Percentiles rank a stretch among this genome's conserved stretches.
These are phyloP conservation scores for Corynorhinus townsendii DNA, from an alignment of 2,113 vertebrate species.

Conservation along the genomic window DNA sequence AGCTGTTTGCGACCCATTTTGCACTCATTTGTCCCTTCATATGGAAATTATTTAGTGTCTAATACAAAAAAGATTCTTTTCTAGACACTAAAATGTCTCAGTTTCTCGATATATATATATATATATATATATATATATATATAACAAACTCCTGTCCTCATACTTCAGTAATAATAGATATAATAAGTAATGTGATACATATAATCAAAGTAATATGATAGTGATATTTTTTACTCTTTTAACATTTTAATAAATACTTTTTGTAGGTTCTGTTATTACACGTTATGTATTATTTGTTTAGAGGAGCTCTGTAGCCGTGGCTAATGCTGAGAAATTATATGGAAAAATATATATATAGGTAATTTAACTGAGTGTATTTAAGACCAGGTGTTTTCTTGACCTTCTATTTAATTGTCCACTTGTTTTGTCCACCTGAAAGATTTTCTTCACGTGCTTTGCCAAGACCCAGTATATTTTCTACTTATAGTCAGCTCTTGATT, in stretches of 20 bases:
- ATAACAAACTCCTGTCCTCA: background rate
- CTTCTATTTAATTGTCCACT: slow-evolving; percentile 32
- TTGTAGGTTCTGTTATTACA: background rate
- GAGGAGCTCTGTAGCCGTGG: background rate
- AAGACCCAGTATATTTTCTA: background rate
- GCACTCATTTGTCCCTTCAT: background rate
- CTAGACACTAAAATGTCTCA: background rate
- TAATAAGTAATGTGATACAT: background rate
- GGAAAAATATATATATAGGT: too few species aligned
- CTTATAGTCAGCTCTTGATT: background rate
- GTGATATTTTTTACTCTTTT: background rate
- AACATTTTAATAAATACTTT: background rate
- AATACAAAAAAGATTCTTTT: background rate
- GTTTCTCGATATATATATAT: background rate
- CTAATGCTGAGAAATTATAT: background rate
- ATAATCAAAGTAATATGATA: background rate
- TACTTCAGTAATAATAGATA: background rate
- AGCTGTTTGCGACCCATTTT: background rate
- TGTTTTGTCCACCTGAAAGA: slow-evolving; percentile 48
- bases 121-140: too few species aligned
- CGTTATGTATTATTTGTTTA: background rate
- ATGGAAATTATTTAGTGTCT: background rate
- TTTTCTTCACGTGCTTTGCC: slow-evolving; percentile 23
- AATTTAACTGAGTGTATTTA: background rate
- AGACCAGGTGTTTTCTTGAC: slow-evolving; percentile 21